Evolutionary conservation across 1,140 invertebrate species (phyloP), one percentile per base, ranked within the genome.

Genomic region (Ostrea denselamellosa): DNA sequence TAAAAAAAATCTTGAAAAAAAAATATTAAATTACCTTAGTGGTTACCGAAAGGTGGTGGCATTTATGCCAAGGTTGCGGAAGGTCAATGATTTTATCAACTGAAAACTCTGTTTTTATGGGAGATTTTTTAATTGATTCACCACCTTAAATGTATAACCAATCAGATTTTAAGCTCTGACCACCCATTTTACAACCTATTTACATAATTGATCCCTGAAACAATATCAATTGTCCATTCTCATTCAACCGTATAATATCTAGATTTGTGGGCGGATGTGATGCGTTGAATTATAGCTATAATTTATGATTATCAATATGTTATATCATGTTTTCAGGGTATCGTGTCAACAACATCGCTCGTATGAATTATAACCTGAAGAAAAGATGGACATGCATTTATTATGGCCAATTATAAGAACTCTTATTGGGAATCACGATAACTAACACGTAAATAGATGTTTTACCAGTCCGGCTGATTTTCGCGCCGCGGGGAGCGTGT

Each of bases 141-240:
- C 28, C 22, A 25, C 28, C 12, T 62, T 77, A 25, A 77, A 77
- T 77, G 28, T 77, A 25, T 25, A 77, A 77, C 68, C 68, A 77
- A 77, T 77, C 68, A 77, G 68, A 77, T 28, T 77, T 77, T 77
- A 22, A 28, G 22, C 34, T 77, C 28, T 77, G 68, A 34, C 22
- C 68, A 77, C 68, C 68, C 68, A 77, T 77, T 62, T 77, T 28
- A 34, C 65, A 28, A 34, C 68, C 28, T 17, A 77, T 77, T 77
- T 77, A 25, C 68, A 77, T 77, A 77, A 77, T 77, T 77, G 68
- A 77, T 77, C 68, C 68, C 68, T 77, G 25, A 77, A 77, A 77
- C 68, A 77, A 77, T 77, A 77, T 77, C 68, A 77, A 77, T 77
- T 77, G 68, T 77, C 68, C 68, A 77, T 77, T 77, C 28, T 77